These are phyloP conservation scores for Euura saliciscinereae DNA, from an alignment of 1,140 invertebrate genomes.

Conservation along the genomic window DNA sequence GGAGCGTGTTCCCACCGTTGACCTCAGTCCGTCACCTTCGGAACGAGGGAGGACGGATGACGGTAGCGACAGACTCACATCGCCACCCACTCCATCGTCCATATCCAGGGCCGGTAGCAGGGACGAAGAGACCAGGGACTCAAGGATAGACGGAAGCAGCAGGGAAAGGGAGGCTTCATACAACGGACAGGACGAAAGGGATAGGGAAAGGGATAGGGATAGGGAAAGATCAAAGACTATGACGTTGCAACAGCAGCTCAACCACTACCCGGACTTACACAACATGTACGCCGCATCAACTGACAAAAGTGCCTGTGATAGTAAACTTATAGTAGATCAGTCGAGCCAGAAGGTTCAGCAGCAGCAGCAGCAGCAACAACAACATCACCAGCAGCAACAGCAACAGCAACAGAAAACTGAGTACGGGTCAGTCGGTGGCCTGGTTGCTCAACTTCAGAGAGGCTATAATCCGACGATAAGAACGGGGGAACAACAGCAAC, in stretches of 20 bases:
- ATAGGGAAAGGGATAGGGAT: constrained; percentile 46
- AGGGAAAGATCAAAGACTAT: constrained; percentile 34
- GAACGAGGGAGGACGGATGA: constrained; percentile 47
- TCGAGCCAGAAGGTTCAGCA: constrained; percentile 60
- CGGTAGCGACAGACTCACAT: constrained; percentile 51
- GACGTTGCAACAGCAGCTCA: constrained; percentile 42
- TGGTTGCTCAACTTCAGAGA: constrained; percentile 56
- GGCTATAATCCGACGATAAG: constrained; percentile 39
- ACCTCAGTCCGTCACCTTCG: constrained; percentile 54
- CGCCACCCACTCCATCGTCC: constrained; percentile 50
- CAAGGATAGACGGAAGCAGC: constrained; percentile 44
- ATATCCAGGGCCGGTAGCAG: constrained; percentile 46
- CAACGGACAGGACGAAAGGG: constrained; percentile 33
- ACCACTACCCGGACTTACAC: constrained; percentile 57
- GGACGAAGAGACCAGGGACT: constrained; percentile 45
- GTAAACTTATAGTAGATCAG: constrained; percentile 62
- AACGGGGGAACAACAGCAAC: constrained; percentile 29
- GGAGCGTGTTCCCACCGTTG: constrained; percentile 56
- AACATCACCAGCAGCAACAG: constrained; percentile 29
- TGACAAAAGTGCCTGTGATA: constrained; percentile 64
- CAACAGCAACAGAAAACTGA: constrained; percentile 30
- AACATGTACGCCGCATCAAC: constrained; percentile 58
- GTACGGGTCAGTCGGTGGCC: constrained; percentile 43
- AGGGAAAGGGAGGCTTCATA: constrained; percentile 46
- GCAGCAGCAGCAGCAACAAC: constrained; percentile 22